Evolutionary conservation across 2,888 invertebrate species (phyloP).

Genomic region (Cheilosia soror): DNA sequence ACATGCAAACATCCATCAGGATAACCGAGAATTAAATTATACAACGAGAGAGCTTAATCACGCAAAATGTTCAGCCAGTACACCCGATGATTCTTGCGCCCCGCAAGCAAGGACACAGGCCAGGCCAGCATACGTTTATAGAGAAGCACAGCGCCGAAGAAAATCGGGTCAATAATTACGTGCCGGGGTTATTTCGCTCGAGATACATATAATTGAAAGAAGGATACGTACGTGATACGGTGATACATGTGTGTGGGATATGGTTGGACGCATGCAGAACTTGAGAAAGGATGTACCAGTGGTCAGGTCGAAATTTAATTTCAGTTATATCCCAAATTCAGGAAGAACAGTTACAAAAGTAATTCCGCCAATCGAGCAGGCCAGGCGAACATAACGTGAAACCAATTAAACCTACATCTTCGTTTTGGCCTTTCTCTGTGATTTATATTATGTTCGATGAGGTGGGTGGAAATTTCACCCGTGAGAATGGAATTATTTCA

Average conservation of each 20-base stretch:
- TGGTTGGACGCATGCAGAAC: conserved; percentile 6
- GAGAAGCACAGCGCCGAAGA: neutral
- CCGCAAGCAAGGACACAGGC: conserved; percentile 20
- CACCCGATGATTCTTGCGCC: neutral
- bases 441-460: conserved; percentile 40
- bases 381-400: conserved; percentile 1
- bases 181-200: conserved; percentile 65
- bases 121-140: neutral
- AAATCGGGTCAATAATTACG: conserved; percentile 71
- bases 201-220: conserved; percentile 68
- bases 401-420: conserved; percentile 42
- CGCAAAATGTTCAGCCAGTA: conserved; percentile 59
- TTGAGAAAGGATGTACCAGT: conserved; percentile 19
- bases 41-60: conserved; percentile 68
- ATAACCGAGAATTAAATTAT: conserved; percentile 68
- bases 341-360: conserved; percentile 53
- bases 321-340: conserved; percentile 39
- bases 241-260: conserved; percentile 43
- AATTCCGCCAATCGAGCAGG: conserved; percentile 37
- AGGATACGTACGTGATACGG: conserved; percentile 59
- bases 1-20: conserved; percentile 72
- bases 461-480: neutral
- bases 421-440: conserved; percentile 22
- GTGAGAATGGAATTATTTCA: neutral
- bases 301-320: conserved; percentile 45